Evolutionary conservation across 2,113 vertebrate species (phyloP).

Genomic region (Hippocampus comes): DNA sequence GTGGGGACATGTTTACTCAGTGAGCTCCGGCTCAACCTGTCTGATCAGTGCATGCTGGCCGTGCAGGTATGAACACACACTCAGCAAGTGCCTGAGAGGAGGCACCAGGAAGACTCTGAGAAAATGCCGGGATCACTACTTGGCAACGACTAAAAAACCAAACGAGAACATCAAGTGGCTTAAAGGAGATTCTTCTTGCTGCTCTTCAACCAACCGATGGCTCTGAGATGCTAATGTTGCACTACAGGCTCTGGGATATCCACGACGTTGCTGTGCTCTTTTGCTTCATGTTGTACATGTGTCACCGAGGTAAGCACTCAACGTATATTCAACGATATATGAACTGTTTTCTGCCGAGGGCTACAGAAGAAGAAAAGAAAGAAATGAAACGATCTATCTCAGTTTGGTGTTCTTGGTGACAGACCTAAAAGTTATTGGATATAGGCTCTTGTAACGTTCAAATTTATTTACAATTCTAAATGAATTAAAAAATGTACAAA

Average conservation of each 20-base stretch:
- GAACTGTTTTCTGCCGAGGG: neutral
- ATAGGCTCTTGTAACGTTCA: too few species aligned
- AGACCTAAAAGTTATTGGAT: too few species aligned
- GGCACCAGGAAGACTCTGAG: neutral
- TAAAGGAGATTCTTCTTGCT: conserved; percentile 30
- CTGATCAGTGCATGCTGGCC: conserved; percentile 49
- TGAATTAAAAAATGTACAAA: too few species aligned
- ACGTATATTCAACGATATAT: neutral
- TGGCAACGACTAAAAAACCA: neutral
- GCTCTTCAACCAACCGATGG: conserved; percentile 47
- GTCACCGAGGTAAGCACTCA: conserved; percentile 54
- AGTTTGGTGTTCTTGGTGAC: too few species aligned
- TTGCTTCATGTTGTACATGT: conserved; percentile 49
- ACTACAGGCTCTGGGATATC: conserved; percentile 46
- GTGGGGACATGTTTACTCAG: conserved; percentile 34
- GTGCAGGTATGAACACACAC: conserved; percentile 34
- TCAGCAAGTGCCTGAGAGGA: conserved; percentile 24
- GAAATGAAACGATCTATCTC: too few species aligned
- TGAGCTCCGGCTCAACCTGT: conserved; percentile 57
- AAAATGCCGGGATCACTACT: neutral
- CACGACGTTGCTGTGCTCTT: conserved; percentile 52
- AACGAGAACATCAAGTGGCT: conserved; percentile 24
- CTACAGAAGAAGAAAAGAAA: neutral
- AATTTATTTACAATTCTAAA: too few species aligned
- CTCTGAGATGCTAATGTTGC: conserved; percentile 56